Evolutionary conservation across 1,140 invertebrate genomes (phyloP), one percentile per base, ranked within the genome.

Genomic region (Trichogramma pretiosum): DNA sequence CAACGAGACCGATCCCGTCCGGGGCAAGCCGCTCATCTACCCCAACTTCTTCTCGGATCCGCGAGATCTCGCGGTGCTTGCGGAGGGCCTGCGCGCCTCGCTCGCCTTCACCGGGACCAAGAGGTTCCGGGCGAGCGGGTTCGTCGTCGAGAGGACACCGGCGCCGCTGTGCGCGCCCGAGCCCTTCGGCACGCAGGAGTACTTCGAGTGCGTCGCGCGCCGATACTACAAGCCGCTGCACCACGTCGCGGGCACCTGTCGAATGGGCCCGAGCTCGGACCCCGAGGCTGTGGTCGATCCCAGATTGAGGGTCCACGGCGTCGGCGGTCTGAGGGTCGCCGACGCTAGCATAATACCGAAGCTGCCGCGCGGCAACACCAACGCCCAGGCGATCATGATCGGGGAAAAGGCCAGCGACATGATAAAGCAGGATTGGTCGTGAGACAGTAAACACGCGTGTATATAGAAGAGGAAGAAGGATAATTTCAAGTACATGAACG

Each of bases 21-120:
- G 1, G 9, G 72, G 77, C 9, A 80, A 85, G 60, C 90, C 90
- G 0, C 62, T 80, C 8, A 81, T 93, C 16, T 79, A 86, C 60
- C 83, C 88, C 4, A 85, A 87, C 46, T 90, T 88, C 59, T 82
- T 86, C 47, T 68, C 74, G 26, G 70, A 79, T 65, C 77, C 77
- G 56, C 69, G 73, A 24, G 74, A 77, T 17, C 76, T 79, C 53
- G 54, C 79, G 14, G 61, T 79, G 5, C 71, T 77, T 72, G 58
- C 77, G 4, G 75, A 73, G 1, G 78, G 77, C 2, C 61, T 79
- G 17, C 33, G 24, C 3, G 7, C 11, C 2, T 16, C 38, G 7
- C 24, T 17, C 5, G 17, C n/a, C 5, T 40, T 40, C 16, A 17
- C 23, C 11, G 38, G 28, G 13, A 40, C 38, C 14, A 2, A 40